These are phyloP conservation scores for Epinephelus awoara DNA, from an alignment of 2,797 vertebrate species.

Conservation along the genomic window DNA sequence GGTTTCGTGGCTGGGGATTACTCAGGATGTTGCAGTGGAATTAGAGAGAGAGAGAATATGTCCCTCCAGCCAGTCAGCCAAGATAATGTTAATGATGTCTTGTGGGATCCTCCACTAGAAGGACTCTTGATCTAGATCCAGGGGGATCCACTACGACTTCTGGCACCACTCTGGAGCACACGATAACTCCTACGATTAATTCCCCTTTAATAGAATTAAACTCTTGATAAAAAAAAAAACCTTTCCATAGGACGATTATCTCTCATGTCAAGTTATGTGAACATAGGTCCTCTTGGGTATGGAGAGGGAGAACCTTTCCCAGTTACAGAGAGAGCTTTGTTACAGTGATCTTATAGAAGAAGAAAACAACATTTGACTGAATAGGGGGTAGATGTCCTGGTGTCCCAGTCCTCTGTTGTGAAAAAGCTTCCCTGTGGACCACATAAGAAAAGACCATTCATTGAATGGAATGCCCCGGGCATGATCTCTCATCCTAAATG, in stretches of 20 bases:
- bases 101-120: conserved; percentile 73
- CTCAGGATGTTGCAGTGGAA: conserved; percentile 58
- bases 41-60: conserved; percentile 54
- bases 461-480: conserved; percentile 30
- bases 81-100: conserved; percentile 85
- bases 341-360: conserved; percentile 28
- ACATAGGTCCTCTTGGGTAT: conserved; percentile 39
- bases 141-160: conserved; percentile 69
- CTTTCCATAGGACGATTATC: conserved; percentile 65
- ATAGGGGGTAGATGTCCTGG: conserved; percentile 37
- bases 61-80: conserved; percentile 60
- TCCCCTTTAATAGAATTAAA: conserved; percentile 77
- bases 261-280: conserved; percentile 58
- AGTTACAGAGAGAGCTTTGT: conserved; percentile 48
- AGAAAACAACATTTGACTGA: conserved; percentile 29
- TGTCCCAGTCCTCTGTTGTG: conserved; percentile 32
- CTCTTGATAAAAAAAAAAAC: conserved; percentile 61
- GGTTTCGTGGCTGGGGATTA: conserved; percentile 55
- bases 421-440: conserved; percentile 43
- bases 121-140: conserved; percentile 70
- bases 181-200: conserved; percentile 72
- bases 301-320: conserved; percentile 23
- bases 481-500: conserved; percentile 28
- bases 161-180: conserved; percentile 44
- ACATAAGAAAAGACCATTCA: conserved; percentile 63